Evolutionary conservation across 1,140 invertebrate genomes (phyloP), one percentile per base, ranked within the genome.

Genomic region (Orussus abietinus): DNA sequence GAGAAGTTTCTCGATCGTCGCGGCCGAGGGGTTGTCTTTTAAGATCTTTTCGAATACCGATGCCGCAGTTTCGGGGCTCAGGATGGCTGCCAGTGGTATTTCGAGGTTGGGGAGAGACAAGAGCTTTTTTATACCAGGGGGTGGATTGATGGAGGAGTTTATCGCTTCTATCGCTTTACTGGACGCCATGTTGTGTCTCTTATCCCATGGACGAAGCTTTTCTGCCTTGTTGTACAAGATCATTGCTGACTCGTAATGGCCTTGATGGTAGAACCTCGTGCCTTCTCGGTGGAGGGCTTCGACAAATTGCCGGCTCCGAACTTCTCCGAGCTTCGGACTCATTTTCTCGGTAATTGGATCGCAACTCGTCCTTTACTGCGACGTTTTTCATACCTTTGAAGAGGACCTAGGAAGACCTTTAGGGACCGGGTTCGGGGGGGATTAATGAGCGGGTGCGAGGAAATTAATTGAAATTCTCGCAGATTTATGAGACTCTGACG

Each of bases 181-280:
- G 0, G 46, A 53, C 0, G 62, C 62, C 2, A 54, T 46, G 13
- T 18, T 33, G 26, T 66, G 62, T 10, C 32, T 49, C 5, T 36
- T 38, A 29, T 67, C 56, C 4, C 46, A 47, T 1, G 66, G 63
- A 34, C 38, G 59, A 4, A 59, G 25, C 13, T 13, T 47, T n/a
- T 53, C 53, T 0, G 64, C 63, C 31, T 61, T 53, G 26, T 69
- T 57, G 42, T 67, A 66, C 6, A 69, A 45, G 4, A 66, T 47
- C 34, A 69, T 42, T n/a, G 64, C 63, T 6, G 55, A 43, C 40
- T 69, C 64, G 51, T 64, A 69, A 51, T 69, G 55, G 7, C 62
- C 63, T 30, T 55, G 57, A 17, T 44, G 38, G 20, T 54, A 55
- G 6, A 65, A 36, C 12, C 51, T 21, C 42, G 65, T 61, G n/a